Base-by-base conservation (phyloP, 2,888 invertebrate species). In the Rhabditophanes sp. region DNA sequence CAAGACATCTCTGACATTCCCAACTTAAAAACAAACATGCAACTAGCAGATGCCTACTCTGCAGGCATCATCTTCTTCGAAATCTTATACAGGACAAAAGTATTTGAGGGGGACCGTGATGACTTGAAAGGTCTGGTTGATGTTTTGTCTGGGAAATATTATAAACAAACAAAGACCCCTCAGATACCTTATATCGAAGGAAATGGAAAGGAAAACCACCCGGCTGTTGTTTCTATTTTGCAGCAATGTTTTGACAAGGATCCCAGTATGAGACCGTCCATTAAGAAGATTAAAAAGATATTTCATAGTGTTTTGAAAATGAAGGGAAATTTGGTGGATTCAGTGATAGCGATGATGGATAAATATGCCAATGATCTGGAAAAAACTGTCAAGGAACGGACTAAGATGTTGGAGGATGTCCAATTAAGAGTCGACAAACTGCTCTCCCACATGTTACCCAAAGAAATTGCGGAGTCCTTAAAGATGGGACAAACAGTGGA, bases 251-350 rank as follows among this genome's bases (percentile, higher is more conserved):
- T 34, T 40, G 15, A 15, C 4, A 42, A 41, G 17, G 31, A 39
- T 7, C 42, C 41, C 3, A 6, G 26, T 1, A 26, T 18, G 5
- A 28, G 41, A 12, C 41, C 41, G 8, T 21, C 25, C 8, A 26
- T 37, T 12, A 43, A 42, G n/a, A 17, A 30, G 12, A 24, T 41
- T 2, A 25, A 20, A 20, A 46, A 50, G 14, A 68, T 65, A 11
- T 41, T 36, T 18, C 20, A 40, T n/a, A 28, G 33, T 2, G 30
- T 43, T 19, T 43, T 35, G 18, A 42, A 37, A 42, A 32, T 42
- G n/a, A n/a, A 18, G n/a, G 36, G 32, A 11, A 25, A 42, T n/a
- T 23, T 42, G 21, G 42, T 44, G 3, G 44, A 46, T 11, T 45
- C 48, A 12, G 37, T 42, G 17, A 45, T 42, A n/a, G 27, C 46